A percentile compares a stretch with the other conserved stretches of the same genome.
phyloP scores from a whole-genome alignment of 2,888 invertebrate species.

The Formica aserva region DNA sequence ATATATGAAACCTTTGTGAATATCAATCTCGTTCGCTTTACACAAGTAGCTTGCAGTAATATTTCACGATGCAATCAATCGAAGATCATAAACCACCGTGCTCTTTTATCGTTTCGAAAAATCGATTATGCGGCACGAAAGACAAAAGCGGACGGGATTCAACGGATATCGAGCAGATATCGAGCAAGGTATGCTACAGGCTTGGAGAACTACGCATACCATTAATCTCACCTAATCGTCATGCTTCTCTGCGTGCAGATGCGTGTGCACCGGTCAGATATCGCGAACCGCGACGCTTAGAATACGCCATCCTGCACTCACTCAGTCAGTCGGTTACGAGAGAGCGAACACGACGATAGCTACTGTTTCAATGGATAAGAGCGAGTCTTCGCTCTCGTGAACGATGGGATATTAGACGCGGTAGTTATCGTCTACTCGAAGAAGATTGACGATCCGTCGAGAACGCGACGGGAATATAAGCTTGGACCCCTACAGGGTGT shows the following conservation, averaged over 20 bases:
- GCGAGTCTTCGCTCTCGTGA: constrained; percentile 12
- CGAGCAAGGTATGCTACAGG: not conserved
- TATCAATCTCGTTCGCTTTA: constrained; percentile 24
- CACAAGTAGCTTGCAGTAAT: constrained; percentile 35
- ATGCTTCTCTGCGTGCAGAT: constrained; percentile 38
- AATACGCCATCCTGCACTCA: constrained; percentile 47
- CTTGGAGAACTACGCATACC: constrained; percentile 31
- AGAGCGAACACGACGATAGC: constrained; percentile 26
- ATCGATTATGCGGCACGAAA: constrained; percentile 34
- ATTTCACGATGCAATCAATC: constrained; percentile 29
- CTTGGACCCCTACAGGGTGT: constrained; percentile 7
- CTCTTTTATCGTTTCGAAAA: constrained; percentile 25
- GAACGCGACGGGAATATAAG: constrained; percentile 38
- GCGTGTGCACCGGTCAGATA: constrained; percentile 33
- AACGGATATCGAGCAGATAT: not conserved
- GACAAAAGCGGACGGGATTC: constrained; percentile 48
- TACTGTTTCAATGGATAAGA: constrained; percentile 53
- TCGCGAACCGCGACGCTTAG: constrained; percentile 36
- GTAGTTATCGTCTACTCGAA: constrained; percentile 47
- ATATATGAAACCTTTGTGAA: constrained; percentile 1
- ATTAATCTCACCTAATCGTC: constrained; percentile 69
- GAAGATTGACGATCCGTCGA: constrained; percentile 51
- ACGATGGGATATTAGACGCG: constrained; percentile 54
- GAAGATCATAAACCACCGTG: constrained; percentile 37
- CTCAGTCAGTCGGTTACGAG: constrained; percentile 32